A percentile compares a stretch with the other conserved stretches of the same genome.
phyloP scores from a whole-genome alignment of 1,140 invertebrate species.

The Dufourea novaeangliae region DNA sequence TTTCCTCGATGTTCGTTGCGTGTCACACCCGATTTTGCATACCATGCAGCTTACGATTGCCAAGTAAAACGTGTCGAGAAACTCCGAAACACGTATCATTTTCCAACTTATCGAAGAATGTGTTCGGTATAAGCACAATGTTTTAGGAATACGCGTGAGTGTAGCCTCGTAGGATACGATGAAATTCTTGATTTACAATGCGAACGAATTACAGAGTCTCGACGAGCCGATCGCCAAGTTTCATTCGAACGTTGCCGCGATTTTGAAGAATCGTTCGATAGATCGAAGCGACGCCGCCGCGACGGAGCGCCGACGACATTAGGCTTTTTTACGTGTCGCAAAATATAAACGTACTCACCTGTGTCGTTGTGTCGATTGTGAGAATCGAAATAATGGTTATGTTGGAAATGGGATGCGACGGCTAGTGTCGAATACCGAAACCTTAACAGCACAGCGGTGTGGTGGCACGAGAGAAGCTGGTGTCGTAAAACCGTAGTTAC shows the following conservation, averaged over 20 bases:
- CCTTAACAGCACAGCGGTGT: background rate
- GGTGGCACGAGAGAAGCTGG: conserved; percentile 27
- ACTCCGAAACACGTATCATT: background rate
- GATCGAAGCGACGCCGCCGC: background rate
- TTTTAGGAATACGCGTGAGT: too few relatives aligned
- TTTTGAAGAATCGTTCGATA: background rate
- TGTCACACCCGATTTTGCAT: background rate
- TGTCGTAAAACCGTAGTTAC: conserved; percentile 70
- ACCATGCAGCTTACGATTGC: background rate
- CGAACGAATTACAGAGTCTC: background rate
- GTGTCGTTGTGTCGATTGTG: background rate
- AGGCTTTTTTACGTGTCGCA: background rate
- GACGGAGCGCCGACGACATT: background rate
- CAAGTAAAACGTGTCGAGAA: background rate
- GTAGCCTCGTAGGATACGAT: too few relatives aligned
- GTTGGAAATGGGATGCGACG: conserved; percentile 4
- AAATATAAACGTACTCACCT: conserved; percentile 4
- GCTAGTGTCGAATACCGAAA: conserved; percentile 9
- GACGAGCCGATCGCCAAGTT: background rate
- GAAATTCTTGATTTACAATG: too few relatives aligned
- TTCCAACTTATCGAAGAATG: background rate
- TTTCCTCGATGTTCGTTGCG: conserved; percentile 3
- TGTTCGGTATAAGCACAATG: too few relatives aligned
- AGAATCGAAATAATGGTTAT: background rate
- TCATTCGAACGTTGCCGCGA: background rate